phyloP scores from a whole-genome alignment of 1,140 invertebrate genomes.

The Brachionus sp. region DNA sequence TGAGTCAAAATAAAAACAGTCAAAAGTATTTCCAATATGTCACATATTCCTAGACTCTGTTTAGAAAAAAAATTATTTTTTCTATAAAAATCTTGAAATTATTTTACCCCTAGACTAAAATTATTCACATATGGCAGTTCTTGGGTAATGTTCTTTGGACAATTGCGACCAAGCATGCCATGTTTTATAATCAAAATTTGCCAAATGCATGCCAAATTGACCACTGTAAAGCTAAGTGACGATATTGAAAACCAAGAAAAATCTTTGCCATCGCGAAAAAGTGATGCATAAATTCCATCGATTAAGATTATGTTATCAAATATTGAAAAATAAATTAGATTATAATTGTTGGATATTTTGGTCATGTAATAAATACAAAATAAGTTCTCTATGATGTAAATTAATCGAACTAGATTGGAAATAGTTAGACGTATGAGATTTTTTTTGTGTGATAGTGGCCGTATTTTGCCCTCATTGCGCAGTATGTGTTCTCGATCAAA shows the following conservation, averaged over 20 bases:
- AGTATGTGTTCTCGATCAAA: not conserved
- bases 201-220: not conserved
- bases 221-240: not conserved
- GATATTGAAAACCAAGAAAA: conserved; percentile 26
- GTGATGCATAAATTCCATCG: not conserved
- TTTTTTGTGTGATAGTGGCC: not conserved
- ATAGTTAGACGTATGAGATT: not conserved
- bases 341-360: not conserved
- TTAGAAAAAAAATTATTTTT: not conserved
- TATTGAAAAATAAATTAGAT: not conserved
- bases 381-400: not conserved
- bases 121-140: not conserved
- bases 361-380: not conserved
- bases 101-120: not conserved
- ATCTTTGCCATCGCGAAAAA: conserved; percentile 3
- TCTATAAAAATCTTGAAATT: not conserved
- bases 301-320: not conserved
- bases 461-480: not conserved
- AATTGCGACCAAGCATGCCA: not conserved
- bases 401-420: not conserved
- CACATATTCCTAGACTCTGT: not conserved
- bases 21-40: not conserved
- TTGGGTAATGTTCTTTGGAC: not conserved
- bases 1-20: not conserved
- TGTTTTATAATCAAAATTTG: not conserved